Evolutionary conservation across 2,888 invertebrate genomes (phyloP).

Genomic region (Ypsolopha sequella): DNA sequence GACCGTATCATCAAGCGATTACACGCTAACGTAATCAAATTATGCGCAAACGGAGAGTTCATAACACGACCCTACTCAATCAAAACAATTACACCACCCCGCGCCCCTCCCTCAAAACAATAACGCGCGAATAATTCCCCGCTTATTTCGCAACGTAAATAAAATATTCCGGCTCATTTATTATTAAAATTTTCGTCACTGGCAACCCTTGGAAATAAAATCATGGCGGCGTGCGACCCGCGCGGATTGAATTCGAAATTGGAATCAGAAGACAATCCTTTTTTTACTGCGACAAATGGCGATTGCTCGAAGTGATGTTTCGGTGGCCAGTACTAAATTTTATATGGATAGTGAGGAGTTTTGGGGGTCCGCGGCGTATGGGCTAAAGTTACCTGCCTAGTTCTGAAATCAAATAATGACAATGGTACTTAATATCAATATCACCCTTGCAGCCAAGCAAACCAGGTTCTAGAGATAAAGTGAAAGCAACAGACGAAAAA

Average conservation of each 20-base stretch:
- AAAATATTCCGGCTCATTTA: constrained; percentile 33
- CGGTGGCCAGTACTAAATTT: constrained; percentile 52
- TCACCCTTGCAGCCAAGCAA: no score
- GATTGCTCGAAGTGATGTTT: constrained; percentile 30
- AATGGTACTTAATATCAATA: no score
- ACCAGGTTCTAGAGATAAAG: no score
- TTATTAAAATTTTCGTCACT: constrained; percentile 44
- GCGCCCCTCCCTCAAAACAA: not conserved
- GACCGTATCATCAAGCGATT: not conserved
- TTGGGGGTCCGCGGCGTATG: constrained; percentile 11
- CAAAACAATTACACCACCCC: not conserved
- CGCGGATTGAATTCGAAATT: constrained; percentile 66
- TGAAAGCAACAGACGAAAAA: no score
- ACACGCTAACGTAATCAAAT: not conserved
- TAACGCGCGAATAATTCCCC: not conserved
- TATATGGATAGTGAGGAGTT: constrained; percentile 37
- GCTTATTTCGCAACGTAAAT: not conserved
- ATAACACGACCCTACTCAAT: not conserved
- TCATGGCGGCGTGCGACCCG: constrained; percentile 53
- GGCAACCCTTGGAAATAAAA: constrained; percentile 61
- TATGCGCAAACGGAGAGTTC: not conserved
- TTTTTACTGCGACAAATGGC: constrained; percentile 56
- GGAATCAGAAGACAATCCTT: constrained; percentile 63
- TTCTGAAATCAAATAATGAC: no score
- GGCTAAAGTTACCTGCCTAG: not conserved